These are phyloP conservation scores for Leucoptera coffeella DNA, from an alignment of 2,888 invertebrate genomes.

Conservation along the genomic window DNA sequence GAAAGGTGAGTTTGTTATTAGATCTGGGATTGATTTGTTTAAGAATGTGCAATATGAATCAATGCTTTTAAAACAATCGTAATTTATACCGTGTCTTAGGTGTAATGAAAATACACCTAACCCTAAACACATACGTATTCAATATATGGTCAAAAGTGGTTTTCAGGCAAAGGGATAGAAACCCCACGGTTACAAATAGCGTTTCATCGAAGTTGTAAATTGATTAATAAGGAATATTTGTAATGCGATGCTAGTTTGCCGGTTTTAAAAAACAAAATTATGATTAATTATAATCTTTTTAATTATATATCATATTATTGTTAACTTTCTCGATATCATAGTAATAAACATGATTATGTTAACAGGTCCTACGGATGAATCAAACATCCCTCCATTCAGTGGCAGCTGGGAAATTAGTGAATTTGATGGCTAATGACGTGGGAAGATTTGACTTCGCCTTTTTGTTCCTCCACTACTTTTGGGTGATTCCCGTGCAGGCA, in stretches of 20 bases:
- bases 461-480: slow-evolving; percentile 67
- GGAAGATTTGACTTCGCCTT: slow-evolving; percentile 71
- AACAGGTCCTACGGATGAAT: slow-evolving; percentile 65
- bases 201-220: no score
- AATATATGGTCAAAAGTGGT: no score
- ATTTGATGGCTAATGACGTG: slow-evolving; percentile 78
- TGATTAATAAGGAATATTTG: background rate
- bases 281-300: background rate
- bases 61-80: background rate
- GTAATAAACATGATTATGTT: slow-evolving; percentile 1
- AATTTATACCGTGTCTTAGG: background rate
- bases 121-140: no score
- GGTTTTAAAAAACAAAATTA: background rate
- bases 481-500: slow-evolving; percentile 72
- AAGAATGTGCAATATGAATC: background rate
- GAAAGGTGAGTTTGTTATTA: slow-evolving; percentile 64
- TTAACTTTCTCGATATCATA: background rate
- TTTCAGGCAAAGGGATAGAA: no score
- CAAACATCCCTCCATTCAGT: slow-evolving; percentile 64
- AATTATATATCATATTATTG: background rate
- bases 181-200: no score
- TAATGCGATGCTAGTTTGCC: background rate
- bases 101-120: no score
- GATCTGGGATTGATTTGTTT: no score
- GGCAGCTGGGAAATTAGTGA: slow-evolving; percentile 71